Conservation (phyloP, 2,797 vertebrate species). For the Capromys pilorides region DNA sequence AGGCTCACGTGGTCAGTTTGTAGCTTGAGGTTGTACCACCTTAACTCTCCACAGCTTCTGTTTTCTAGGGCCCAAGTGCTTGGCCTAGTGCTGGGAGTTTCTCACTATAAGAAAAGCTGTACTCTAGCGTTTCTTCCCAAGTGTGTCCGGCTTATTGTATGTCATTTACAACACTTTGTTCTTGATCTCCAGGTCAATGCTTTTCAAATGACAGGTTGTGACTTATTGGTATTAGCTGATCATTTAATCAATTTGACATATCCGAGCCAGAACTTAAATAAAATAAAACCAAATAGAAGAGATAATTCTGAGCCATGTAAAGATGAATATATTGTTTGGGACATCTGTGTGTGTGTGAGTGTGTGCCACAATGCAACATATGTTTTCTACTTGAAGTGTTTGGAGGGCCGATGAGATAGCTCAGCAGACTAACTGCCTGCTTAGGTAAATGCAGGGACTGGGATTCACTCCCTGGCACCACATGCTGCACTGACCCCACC, state of each 20-base stretch:
- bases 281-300: not conserved
- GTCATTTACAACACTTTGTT: not conserved
- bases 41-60: not conserved
- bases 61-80: not conserved
- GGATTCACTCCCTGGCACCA: too few relatives aligned
- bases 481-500: too few relatives aligned
- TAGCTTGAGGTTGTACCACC: too few relatives aligned
- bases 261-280: not conserved
- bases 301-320: not conserved
- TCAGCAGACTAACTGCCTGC: too few relatives aligned
- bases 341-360: not conserved
- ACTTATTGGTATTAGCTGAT: not conserved
- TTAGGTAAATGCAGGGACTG: too few relatives aligned
- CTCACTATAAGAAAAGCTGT: not conserved
- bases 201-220: not conserved
- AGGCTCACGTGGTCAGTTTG: not conserved
- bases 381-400: not conserved
- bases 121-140: not conserved
- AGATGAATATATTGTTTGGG: not conserved
- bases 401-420: too few relatives aligned
- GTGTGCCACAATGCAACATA: not conserved
- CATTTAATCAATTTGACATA: not conserved
- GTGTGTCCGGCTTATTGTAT: not conserved
- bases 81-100: not conserved
- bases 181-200: not conserved